Evolutionary conservation across 1,140 invertebrate species (phyloP), one percentile per base, ranked within the genome.

Genomic region (Andrena cerasifolii): DNA sequence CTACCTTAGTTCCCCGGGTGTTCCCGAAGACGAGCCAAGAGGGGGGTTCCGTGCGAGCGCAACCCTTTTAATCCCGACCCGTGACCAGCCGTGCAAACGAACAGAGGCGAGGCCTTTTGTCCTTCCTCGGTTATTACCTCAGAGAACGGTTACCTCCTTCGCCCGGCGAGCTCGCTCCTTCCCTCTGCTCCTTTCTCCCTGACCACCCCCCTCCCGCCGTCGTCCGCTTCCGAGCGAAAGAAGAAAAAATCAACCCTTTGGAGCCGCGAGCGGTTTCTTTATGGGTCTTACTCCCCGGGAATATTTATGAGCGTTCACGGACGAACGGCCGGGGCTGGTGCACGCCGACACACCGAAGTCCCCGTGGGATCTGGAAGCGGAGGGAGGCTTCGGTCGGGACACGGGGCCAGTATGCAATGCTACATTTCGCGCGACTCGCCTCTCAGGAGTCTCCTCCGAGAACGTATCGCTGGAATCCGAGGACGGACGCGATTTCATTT

Each of bases 181-280:
- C 76, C 74, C 68, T 82, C 76, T 84, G 31, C 58, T 86, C 53
- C 18, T 80, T 79, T 49, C 47, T 59, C 54, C n/a, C 16, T 62
- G 26, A n/a, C n/a, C n/a, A n/a, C 56, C 53, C 68, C 49, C 76
- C 62, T 45, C 58, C 0, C 12, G n/a, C 47, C 56, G 40, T 7
- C 14, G 49, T 66, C 80, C 79, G 76, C 78, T 83, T 79, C 75
- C 49, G 58, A 43, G n/a, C 47, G 51, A 21, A 53, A 26, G 49
- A 53, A 26, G 49, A 86, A 89, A 86, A 87, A 88, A 82, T 88
- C 90, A 92, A 91, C 90, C 91, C 88, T 92, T 91, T 80, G 80
- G 78, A 82, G 83, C 87, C 85, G 86, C 85, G 84, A 91, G 90
- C 90, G 89, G 89, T 91, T 91, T 89, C 88, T 92, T 92, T 92